phyloP scores from a whole-genome alignment of 2,888 invertebrate genomes.

The Diaprepes abbreviatus region DNA sequence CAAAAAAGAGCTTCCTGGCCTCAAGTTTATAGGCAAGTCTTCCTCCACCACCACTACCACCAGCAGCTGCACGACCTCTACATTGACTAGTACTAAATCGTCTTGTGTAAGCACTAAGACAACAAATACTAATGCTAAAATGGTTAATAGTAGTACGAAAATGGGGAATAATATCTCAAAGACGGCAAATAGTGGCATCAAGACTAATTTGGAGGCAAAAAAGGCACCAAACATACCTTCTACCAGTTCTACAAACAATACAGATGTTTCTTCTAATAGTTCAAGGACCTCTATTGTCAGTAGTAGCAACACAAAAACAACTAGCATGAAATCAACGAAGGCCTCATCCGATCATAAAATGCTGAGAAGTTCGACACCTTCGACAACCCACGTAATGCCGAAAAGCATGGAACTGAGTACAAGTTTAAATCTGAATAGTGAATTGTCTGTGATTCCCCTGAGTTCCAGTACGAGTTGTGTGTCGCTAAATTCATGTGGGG shows the following conservation, averaged over 20 bases:
- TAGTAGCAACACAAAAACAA: neutral
- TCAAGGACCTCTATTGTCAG: neutral
- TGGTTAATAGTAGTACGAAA: conserved; percentile 10
- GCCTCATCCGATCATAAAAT: neutral
- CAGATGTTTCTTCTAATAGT: neutral
- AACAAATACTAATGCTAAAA: conserved; percentile 10
- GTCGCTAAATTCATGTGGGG: conserved; percentile 51
- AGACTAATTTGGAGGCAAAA: neutral
- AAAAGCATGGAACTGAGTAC: conserved; percentile 29
- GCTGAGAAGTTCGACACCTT: neutral
- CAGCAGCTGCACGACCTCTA: neutral
- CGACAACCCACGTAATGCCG: neutral
- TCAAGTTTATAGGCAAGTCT: conserved; percentile 55
- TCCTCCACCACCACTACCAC: no score
- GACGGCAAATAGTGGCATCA: neutral
- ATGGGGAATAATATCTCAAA: neutral
- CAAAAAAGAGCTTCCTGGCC: conserved; percentile 58
- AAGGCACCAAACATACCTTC: neutral
- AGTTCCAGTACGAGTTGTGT: conserved; percentile 28
- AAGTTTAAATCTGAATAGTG: conserved; percentile 33
- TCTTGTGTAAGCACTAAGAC: neutral
- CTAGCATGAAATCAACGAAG: neutral
- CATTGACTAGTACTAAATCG: conserved; percentile 4
- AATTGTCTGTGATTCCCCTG: conserved; percentile 44
- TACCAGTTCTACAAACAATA: neutral